Conservation (phyloP, 1,140 invertebrate species). For the Kradibia gibbosae region DNA sequence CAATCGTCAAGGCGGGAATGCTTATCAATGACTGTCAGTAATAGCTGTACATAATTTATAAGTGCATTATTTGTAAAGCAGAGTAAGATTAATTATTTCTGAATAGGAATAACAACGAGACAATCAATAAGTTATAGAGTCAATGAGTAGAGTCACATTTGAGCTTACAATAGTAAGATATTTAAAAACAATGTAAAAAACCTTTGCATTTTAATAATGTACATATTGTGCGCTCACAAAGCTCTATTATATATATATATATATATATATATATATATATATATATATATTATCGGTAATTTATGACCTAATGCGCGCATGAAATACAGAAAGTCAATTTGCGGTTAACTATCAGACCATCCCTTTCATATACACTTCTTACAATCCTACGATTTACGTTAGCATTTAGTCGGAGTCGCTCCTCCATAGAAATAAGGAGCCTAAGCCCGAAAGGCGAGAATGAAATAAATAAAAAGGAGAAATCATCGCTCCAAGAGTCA, state of each 20-base stretch:
- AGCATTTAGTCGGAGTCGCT: neutral
- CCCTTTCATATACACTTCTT: neutral
- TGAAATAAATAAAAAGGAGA: slow-evolving; percentile 9
- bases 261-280: too few species aligned
- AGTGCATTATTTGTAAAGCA: neutral
- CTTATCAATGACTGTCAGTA: neutral
- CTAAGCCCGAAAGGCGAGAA: neutral
- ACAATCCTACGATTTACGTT: slow-evolving; percentile 18
- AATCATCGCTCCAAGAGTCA: neutral
- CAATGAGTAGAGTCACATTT: too few species aligned
- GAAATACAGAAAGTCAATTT: neutral
- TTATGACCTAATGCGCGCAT: neutral
- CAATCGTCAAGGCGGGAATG: too few species aligned
- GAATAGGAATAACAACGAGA: too few species aligned
- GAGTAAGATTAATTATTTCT: neutral
- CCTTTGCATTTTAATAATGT: too few species aligned
- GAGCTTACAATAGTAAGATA: too few species aligned
- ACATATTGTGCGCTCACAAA: too few species aligned
- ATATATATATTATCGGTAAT: neutral
- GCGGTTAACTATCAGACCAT: neutral
- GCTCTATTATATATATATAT: too few species aligned
- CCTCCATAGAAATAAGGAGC: neutral
- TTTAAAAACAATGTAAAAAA: too few species aligned
- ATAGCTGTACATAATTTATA: neutral
- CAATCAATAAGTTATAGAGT: too few species aligned